These are phyloP conservation scores for Nestor notabilis DNA, from an alignment of 2,113 vertebrate genomes.

Conservation along the genomic window DNA sequence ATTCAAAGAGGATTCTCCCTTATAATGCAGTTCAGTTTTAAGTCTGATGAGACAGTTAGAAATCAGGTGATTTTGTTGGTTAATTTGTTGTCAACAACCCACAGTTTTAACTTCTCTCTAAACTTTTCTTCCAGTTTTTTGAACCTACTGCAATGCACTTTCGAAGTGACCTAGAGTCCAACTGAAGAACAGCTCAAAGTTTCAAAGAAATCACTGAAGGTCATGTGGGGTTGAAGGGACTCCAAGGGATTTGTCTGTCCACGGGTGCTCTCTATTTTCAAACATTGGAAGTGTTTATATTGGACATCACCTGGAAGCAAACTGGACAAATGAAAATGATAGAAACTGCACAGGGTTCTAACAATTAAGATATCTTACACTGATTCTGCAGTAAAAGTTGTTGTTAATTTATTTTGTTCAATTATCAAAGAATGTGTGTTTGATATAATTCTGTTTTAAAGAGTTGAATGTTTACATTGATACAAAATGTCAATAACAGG, in stretches of 20 bases:
- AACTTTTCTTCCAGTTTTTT: slow-evolving; percentile 60
- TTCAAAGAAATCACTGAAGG: neutral
- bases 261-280: neutral
- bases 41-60: neutral
- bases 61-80: neutral
- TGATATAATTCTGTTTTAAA: neutral
- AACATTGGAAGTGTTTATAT: neutral
- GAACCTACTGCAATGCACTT: slow-evolving; percentile 68
- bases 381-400: neutral
- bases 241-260: neutral
- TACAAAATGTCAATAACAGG: neutral
- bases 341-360: neutral
- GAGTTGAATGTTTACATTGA: neutral
- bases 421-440: neutral
- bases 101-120: neutral
- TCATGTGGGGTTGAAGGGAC: neutral
- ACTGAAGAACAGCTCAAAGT: slow-evolving; percentile 7
- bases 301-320: neutral
- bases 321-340: neutral
- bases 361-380: neutral
- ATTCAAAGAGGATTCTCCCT: neutral
- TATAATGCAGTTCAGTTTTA: neutral
- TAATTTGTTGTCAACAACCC: neutral
- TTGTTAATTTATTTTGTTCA: neutral
- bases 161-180: slow-evolving; percentile 29